phyloP scores from a whole-genome alignment of 2,797 vertebrate genomes.

The Tapera naevia region DNA sequence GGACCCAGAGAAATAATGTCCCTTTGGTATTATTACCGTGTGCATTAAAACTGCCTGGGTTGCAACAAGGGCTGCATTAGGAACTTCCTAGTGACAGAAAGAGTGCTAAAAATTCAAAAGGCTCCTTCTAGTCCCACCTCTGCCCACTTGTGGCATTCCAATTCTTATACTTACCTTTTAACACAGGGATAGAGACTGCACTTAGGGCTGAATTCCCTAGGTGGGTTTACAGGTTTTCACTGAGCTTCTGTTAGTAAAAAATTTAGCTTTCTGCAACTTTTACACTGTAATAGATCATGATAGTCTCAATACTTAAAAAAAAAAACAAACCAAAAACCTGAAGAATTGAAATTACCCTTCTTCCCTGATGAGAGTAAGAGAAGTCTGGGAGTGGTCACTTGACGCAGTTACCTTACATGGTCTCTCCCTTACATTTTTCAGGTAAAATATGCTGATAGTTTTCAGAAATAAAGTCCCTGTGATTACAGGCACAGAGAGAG shows the following conservation, averaged over 20 bases:
- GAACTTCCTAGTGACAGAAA: not conserved
- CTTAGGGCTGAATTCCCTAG: not conserved
- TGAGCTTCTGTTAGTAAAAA: not conserved
- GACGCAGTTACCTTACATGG: rapidly evolving
- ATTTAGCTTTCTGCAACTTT: not conserved
- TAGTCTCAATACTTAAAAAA: not conserved
- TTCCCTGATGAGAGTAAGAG: not conserved
- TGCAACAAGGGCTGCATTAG: not conserved
- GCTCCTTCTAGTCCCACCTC: not conserved
- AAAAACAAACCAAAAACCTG: not conserved
- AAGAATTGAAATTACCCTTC: not conserved
- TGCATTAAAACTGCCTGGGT: not conserved
- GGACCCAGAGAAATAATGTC: not conserved
- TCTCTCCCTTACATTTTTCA: not conserved
- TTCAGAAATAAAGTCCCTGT: not conserved
- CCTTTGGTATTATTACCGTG: rapidly evolving
- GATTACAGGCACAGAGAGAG: not conserved
- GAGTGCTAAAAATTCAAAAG: not conserved
- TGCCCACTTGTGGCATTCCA: not conserved
- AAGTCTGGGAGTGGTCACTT: not conserved
- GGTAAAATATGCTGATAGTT: not conserved
- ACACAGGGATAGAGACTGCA: not conserved
- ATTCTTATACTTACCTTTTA: not conserved
- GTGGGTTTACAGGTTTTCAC: not conserved
- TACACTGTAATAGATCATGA: not conserved